These are phyloP conservation scores for Brachyistius frenatus DNA, from an alignment of 2,113 vertebrate genomes.

Conservation along the genomic window DNA sequence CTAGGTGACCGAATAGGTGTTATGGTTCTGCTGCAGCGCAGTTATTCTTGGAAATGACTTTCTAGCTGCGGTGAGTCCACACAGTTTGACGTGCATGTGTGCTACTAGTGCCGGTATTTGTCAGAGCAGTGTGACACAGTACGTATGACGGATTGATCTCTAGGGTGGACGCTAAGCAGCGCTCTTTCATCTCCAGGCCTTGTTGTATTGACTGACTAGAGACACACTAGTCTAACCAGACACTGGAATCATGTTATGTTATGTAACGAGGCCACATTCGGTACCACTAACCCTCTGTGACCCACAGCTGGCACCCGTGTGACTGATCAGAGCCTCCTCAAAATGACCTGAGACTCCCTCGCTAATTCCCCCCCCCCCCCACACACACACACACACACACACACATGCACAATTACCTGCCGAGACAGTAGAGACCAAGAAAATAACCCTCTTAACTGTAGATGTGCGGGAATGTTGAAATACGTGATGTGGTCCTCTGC, in stretches of 20 bases:
- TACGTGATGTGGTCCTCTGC: background rate
- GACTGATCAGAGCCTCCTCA: background rate
- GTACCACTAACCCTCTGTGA: background rate
- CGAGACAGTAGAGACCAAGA: too few species aligned
- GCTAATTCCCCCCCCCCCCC: background rate
- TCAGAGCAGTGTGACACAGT: conserved; percentile 40
- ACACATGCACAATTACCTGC: too few species aligned
- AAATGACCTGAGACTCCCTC: background rate
- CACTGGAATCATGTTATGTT: conserved; percentile 20
- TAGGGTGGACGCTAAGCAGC: conserved; percentile 44
- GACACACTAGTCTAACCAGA: conserved; percentile 15
- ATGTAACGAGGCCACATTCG: background rate
- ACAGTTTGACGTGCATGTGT: conserved; percentile 37
- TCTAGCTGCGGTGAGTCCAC: background rate
- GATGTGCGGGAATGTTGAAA: background rate
- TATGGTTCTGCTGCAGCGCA: background rate
- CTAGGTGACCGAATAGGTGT: background rate
- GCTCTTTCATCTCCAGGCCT: conserved; percentile 17
- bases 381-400: background rate
- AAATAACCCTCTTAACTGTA: too few species aligned
- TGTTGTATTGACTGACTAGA: conserved; percentile 21
- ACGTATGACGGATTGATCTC: conserved; percentile 50
- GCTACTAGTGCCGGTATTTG: conserved; percentile 65
- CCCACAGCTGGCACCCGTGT: background rate
- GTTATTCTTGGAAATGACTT: conserved; percentile 30